These are phyloP conservation scores for Alosa alosa DNA, from an alignment of 2,113 vertebrate species.

Conservation along the genomic window DNA sequence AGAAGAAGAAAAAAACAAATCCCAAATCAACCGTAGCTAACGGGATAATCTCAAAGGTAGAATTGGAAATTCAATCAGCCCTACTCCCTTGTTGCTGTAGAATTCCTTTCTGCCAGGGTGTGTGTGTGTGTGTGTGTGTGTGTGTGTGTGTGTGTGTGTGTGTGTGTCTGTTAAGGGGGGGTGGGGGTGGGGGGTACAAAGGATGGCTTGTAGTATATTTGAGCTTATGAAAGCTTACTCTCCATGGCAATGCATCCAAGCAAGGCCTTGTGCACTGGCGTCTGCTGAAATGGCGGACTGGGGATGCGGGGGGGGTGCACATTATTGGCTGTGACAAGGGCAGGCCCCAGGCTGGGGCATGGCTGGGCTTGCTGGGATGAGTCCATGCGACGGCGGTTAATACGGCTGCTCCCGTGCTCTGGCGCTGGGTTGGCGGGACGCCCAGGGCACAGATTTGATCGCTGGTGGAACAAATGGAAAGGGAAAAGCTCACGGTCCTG, in stretches of 20 bases:
- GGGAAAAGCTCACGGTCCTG: constrained; percentile 59
- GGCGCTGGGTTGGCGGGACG: constrained; percentile 32
- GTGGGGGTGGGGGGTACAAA: background rate
- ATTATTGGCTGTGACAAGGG: constrained; percentile 13
- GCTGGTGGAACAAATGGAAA: constrained; percentile 56
- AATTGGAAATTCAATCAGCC: constrained; percentile 57
- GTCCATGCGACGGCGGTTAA: constrained; percentile 8
- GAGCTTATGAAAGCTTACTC: constrained; percentile 50
- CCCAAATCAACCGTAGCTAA: constrained; percentile 29
- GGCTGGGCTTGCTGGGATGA: background rate
- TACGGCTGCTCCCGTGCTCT: background rate
- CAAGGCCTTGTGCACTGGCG: background rate
- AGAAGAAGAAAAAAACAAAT: constrained; percentile 27
- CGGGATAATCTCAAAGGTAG: constrained; percentile 25
- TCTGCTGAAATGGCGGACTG: background rate
- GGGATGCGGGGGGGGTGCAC: background rate
- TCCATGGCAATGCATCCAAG: constrained; percentile 33
- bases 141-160: background rate
- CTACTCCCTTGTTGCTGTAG: constrained; percentile 34
- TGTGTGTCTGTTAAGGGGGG: background rate
- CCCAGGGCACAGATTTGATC: constrained; percentile 51
- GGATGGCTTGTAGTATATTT: constrained; percentile 2
- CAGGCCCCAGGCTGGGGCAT: background rate
- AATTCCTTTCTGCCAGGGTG: constrained; percentile 31
- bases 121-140: constrained; percentile 28